Conservation (phyloP, 2,888 invertebrate genomes). For the Conistra vaccinii region DNA sequence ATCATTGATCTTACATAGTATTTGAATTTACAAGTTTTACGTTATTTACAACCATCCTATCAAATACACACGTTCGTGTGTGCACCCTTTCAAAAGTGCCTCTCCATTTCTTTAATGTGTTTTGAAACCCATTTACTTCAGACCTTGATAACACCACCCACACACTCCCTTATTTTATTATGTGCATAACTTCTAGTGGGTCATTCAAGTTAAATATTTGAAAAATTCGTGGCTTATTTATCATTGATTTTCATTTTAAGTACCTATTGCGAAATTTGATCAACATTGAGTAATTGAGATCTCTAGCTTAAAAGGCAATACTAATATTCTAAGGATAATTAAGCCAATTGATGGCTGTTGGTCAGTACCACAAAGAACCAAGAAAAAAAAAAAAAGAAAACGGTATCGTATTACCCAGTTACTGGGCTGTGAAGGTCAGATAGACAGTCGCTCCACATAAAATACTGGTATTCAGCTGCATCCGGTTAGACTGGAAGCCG, state of each 20-base stretch:
- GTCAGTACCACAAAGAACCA: neutral
- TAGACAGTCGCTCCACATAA: too few species aligned
- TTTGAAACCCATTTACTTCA: conserved; percentile 24
- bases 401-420: too few species aligned
- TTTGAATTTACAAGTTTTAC: conserved; percentile 7
- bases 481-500: too few species aligned
- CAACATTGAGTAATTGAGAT: neutral
- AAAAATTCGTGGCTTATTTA: too few species aligned
- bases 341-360: neutral
- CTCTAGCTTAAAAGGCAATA: neutral
- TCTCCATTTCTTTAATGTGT: conserved; percentile 19
- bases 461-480: too few species aligned
- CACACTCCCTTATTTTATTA: conserved; percentile 8
- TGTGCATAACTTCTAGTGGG: neutral
- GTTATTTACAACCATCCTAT: neutral
- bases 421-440: too few species aligned
- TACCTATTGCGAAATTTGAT: too few species aligned
- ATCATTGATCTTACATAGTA: neutral
- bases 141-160: conserved; percentile 5
- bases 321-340: neutral
- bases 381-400: too few species aligned
- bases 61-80: neutral
- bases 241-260: neutral
- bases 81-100: conserved; percentile 5
- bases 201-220: neutral